phyloP scores from a whole-genome alignment of 1,140 invertebrate genomes.

The Drosophila serrata region DNA sequence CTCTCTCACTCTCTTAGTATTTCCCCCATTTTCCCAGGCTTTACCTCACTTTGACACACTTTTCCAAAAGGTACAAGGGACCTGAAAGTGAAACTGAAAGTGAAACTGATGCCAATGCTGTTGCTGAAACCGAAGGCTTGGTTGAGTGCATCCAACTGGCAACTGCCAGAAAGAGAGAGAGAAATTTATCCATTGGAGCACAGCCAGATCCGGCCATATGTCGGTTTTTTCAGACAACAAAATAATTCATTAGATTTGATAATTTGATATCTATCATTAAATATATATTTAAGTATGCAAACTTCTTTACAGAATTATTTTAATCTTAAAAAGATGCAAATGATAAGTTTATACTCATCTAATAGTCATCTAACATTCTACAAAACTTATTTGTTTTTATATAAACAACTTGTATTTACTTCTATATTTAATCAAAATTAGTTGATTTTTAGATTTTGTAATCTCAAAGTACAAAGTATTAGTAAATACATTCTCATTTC shows the following conservation, averaged over 20 bases:
- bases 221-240: neutral
- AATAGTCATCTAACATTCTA: no score
- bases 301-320: no score
- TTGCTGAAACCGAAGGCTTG: slow-evolving; percentile 20
- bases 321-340: no score
- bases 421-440: no score
- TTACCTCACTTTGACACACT: slow-evolving; percentile 32
- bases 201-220: neutral
- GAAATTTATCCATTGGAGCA: neutral
- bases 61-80: slow-evolving; percentile 2
- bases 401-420: neutral
- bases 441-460: no score
- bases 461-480: no score
- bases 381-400: neutral
- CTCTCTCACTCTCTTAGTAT: neutral
- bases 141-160: slow-evolving; percentile 44
- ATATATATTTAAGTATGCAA: neutral
- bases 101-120: slow-evolving; percentile 13
- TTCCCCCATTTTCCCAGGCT: neutral
- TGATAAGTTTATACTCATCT: no score
- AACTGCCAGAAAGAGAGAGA: slow-evolving; percentile 5
- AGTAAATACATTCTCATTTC: no score
- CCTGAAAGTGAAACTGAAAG: slow-evolving; percentile 45
- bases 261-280: neutral
- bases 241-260: neutral